Conservation (phyloP, 2,888 invertebrate species). For the Apamea sordens region DNA sequence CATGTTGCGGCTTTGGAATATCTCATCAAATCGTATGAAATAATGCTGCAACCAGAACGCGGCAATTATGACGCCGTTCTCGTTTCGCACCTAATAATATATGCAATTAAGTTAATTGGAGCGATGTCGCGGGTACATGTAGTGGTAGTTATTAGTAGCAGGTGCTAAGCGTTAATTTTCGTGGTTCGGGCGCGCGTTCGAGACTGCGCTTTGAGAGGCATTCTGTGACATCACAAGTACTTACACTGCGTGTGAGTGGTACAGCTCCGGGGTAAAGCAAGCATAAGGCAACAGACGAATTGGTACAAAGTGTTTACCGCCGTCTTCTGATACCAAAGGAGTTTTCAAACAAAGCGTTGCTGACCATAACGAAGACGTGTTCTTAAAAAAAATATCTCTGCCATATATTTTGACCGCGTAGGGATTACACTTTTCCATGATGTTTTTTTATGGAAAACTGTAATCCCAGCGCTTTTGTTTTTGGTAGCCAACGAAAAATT, state of each 20-base stretch:
- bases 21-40: conserved; percentile 65
- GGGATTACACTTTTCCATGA: too few species aligned
- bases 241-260: conserved; percentile 25
- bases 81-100: conserved; percentile 69
- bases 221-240: conserved; percentile 50
- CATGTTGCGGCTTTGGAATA: conserved; percentile 58
- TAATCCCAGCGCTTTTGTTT: too few species aligned
- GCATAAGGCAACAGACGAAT: not conserved
- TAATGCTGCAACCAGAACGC: conserved; percentile 60
- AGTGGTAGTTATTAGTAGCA: conserved; percentile 62
- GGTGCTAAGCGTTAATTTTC: conserved; percentile 66
- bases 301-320: not conserved
- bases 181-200: conserved; percentile 36
- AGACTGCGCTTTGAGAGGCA: conserved; percentile 52
- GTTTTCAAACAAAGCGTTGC: not conserved
- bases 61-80: conserved; percentile 63
- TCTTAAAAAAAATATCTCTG: too few species aligned
- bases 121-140: conserved; percentile 45
- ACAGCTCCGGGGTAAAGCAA: conserved; percentile 6
- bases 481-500: too few species aligned
- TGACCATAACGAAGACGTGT: not conserved
- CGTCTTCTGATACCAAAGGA: not conserved
- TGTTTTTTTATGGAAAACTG: too few species aligned
- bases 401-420: too few species aligned
- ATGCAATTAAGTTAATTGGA: conserved; percentile 69